Evolutionary conservation across 2,797 vertebrate genomes (phyloP).

Genomic region (Sardinella longiceps): DNA sequence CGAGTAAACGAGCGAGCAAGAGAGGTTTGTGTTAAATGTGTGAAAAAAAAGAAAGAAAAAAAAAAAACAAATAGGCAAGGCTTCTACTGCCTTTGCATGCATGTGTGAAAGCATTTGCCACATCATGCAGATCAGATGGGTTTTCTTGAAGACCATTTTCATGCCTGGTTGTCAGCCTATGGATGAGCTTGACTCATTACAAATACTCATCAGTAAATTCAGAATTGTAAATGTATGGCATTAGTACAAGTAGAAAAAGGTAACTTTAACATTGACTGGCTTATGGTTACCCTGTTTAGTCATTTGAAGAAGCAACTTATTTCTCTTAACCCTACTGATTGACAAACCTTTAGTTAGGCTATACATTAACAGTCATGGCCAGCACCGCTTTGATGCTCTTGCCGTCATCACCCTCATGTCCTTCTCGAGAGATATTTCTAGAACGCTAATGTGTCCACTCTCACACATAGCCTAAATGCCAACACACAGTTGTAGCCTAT

Average conservation of each 20-base stretch:
- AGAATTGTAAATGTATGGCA: background rate
- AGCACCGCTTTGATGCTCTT: slow-evolving; percentile 53
- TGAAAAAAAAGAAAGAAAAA: slow-evolving; percentile 23
- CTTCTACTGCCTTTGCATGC: background rate
- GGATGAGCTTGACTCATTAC: background rate
- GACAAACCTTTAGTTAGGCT: too few species aligned
- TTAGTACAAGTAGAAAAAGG: background rate
- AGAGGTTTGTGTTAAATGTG: background rate
- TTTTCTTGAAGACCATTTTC: background rate
- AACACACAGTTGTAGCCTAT: slow-evolving; percentile 66
- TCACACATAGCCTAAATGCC: slow-evolving; percentile 66
- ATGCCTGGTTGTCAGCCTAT: background rate
- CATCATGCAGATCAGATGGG: background rate
- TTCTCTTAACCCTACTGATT: background rate
- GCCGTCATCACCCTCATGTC: background rate
- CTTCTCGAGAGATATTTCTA: slow-evolving; percentile 70
- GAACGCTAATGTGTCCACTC: slow-evolving; percentile 71
- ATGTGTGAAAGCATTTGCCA: background rate
- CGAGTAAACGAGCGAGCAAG: too few species aligned
- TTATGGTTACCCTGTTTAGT: background rate
- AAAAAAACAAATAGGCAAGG: background rate
- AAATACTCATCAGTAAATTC: background rate
- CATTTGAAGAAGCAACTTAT: background rate
- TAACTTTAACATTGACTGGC: background rate
- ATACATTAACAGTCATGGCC: slow-evolving; percentile 19